These are phyloP conservation scores for Sinocyclocheilus anshuiensis DNA, from an alignment of 2,113 vertebrate genomes.

Conservation along the genomic window DNA sequence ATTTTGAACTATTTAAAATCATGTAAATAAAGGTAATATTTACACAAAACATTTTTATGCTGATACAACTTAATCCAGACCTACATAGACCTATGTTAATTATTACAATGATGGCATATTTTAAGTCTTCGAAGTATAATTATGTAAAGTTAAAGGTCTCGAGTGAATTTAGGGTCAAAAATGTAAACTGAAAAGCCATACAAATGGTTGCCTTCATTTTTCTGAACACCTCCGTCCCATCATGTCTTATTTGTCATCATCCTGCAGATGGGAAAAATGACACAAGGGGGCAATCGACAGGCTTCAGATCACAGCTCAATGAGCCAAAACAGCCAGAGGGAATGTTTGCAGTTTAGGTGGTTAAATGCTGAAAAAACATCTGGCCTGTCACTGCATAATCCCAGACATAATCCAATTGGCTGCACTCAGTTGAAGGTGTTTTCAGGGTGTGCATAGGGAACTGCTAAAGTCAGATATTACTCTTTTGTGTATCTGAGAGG, in stretches of 20 bases:
- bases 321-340: conserved; percentile 30
- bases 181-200: not conserved
- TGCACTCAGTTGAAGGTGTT: conserved; percentile 26
- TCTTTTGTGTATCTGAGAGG: conserved; percentile 51
- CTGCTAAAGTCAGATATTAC: conserved; percentile 43
- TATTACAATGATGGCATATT: not conserved
- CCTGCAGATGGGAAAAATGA: conserved; percentile 2
- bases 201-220: conserved; percentile 4
- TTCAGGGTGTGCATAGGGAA: not conserved
- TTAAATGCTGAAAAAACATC: conserved; percentile 29
- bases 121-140: not conserved
- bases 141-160: not conserved
- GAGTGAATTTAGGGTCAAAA: not conserved
- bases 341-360: conserved; percentile 39
- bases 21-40: too few relatives aligned
- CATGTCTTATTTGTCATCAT: conserved; percentile 16
- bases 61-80: not conserved
- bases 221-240: conserved; percentile 17
- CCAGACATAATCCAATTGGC: conserved; percentile 43
- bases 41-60: not conserved
- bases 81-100: not conserved
- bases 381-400: conserved; percentile 40
- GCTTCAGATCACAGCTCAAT: conserved; percentile 15
- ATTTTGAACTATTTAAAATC: not conserved
- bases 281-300: conserved; percentile 32